Evolutionary conservation across 2,888 invertebrate species (phyloP).

Genomic region (Rotaria macrura): DNA sequence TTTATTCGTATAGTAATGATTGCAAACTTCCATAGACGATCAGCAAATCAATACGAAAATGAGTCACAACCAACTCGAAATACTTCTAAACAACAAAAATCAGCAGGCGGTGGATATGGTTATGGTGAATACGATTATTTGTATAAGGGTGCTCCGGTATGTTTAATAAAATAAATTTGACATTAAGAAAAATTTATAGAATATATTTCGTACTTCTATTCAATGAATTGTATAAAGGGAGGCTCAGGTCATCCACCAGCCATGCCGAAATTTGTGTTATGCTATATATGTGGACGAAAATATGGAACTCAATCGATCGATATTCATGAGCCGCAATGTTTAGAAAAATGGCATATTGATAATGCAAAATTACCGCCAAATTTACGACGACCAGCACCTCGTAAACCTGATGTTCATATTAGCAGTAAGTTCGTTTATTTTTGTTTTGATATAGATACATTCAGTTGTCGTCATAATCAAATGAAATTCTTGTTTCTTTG

Average conservation of each 20-base stretch:
- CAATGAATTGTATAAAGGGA: background rate
- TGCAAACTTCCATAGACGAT: background rate
- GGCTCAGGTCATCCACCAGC: background rate
- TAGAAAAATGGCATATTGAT: slow-evolving; percentile 58
- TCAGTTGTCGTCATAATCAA: too few relatives aligned
- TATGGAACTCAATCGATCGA: slow-evolving; percentile 59
- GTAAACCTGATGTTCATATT: slow-evolving; percentile 52
- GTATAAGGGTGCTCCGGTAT: background rate
- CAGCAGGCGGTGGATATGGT: background rate
- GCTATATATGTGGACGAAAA: slow-evolving; percentile 52
- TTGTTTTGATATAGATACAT: too few relatives aligned
- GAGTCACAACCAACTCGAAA: background rate
- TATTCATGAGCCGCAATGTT: slow-evolving; percentile 62
- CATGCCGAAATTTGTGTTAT: slow-evolving; percentile 35
- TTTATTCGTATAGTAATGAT: too few relatives aligned
- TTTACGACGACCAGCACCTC: slow-evolving; percentile 55
- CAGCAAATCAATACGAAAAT: background rate
- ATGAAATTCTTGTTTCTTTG: too few relatives aligned
- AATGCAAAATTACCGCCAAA: slow-evolving; percentile 56
- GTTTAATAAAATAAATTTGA: background rate
- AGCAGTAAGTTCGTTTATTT: background rate
- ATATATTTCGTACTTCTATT: background rate
- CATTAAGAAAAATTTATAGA: background rate
- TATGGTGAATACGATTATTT: slow-evolving; percentile 19
- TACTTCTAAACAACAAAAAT: background rate